Conservation (phyloP, 2,113 vertebrate genomes). For the Empidonax alnorum region DNA sequence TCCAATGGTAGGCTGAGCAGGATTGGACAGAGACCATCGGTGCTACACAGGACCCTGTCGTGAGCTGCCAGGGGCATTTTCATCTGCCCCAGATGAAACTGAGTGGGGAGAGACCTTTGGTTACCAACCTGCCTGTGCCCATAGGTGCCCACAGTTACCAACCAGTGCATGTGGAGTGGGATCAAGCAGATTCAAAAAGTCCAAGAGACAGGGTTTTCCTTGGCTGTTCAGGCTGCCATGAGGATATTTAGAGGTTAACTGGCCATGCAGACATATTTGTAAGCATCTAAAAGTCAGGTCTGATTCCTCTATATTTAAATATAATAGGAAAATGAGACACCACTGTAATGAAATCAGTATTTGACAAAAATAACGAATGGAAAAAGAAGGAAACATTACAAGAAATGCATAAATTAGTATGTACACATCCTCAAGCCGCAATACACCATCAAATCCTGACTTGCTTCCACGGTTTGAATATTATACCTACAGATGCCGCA, state of each 20-base stretch:
- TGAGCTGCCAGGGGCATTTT: background rate
- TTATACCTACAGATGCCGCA: background rate
- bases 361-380: background rate
- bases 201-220: background rate
- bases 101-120: background rate
- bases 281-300: background rate
- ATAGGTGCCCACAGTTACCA: background rate
- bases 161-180: background rate
- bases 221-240: background rate
- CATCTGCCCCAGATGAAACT: rapidly evolving
- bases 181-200: background rate
- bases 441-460: background rate
- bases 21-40: background rate
- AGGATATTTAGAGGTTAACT: background rate
- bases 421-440: background rate
- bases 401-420: background rate
- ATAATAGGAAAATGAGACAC: background rate
- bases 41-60: rapidly evolving
- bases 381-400: background rate
- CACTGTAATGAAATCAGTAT: background rate
- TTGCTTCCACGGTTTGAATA: background rate
- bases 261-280: background rate
- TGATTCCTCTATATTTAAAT: background rate
- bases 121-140: background rate
- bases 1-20: background rate